A percentile compares a stretch with the other conserved stretches of the same genome.
phyloP scores from a whole-genome alignment of 1,140 invertebrate genomes.

The Sycobia sp. region DNA sequence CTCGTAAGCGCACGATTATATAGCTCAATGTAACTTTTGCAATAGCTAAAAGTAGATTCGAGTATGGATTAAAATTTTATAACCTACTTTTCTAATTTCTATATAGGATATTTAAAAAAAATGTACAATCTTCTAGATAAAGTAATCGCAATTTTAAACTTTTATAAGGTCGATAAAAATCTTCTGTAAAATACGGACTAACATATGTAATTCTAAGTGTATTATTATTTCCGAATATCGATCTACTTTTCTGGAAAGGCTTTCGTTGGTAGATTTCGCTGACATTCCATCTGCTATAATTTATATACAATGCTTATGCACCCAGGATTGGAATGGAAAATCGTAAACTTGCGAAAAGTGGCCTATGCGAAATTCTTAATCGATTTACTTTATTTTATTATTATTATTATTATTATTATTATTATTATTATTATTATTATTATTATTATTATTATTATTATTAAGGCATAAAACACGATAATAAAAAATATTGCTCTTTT shows the following conservation, averaged over 20 bases:
- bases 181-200: conserved; percentile 4
- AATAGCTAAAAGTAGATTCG: background rate
- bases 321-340: too few relatives aligned
- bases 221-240: conserved; percentile 12
- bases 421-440: too few relatives aligned
- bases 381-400: too few relatives aligned
- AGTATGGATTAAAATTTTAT: conserved; percentile 17
- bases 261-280: conserved; percentile 5
- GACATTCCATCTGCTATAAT: conserved; percentile 28
- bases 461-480: too few relatives aligned
- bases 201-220: conserved; percentile 8
- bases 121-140: conserved; percentile 5
- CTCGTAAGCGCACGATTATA: conserved; percentile 21
- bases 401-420: too few relatives aligned
- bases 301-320: conserved; percentile 5
- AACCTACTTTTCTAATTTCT: conserved; percentile 30
- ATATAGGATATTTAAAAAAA: conserved; percentile 1
- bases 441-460: too few relatives aligned
- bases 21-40: background rate
- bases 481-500: too few relatives aligned
- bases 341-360: conserved; percentile 3
- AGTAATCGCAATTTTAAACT: conserved; percentile 14
- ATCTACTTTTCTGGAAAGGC: background rate
- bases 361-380: conserved; percentile 5
- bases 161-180: conserved; percentile 18